These are phyloP conservation scores for Percina caprodes DNA, from an alignment of 2,113 vertebrate species.

Conservation along the genomic window DNA sequence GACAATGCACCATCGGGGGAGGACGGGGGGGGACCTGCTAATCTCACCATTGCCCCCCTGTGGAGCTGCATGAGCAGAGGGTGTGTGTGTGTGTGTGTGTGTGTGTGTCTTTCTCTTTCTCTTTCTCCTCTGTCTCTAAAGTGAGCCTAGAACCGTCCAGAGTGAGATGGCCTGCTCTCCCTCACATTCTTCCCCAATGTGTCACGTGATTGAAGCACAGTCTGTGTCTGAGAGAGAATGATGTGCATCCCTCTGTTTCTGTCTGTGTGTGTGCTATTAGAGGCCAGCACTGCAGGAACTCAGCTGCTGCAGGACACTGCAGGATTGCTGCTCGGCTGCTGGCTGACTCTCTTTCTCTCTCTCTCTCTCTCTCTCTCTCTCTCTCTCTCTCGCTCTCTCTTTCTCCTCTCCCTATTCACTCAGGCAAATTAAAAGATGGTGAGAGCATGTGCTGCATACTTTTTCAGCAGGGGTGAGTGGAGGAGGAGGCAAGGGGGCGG, in stretches of 20 bases:
- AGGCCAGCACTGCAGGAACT: constrained; percentile 83
- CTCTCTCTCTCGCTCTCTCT: not conserved
- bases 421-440: constrained; percentile 77
- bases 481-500: constrained; percentile 16
- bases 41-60: constrained; percentile 61
- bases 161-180: constrained; percentile 50
- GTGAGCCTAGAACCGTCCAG: constrained; percentile 50
- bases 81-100: not conserved
- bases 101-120: constrained; percentile 5
- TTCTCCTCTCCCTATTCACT: constrained; percentile 66
- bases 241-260: constrained; percentile 39
- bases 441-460: constrained; percentile 82
- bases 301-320: constrained; percentile 85
- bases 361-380: constrained; percentile 28
- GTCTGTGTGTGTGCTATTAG: constrained; percentile 52
- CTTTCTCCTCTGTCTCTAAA: constrained; percentile 49
- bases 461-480: constrained; percentile 59
- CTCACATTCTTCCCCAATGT: constrained; percentile 37
- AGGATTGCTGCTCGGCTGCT: constrained; percentile 79
- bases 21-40: constrained; percentile 45
- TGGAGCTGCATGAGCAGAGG: constrained; percentile 49
- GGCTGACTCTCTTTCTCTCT: constrained; percentile 60
- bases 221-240: constrained; percentile 42
- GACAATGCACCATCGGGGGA: constrained; percentile 85
- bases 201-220: constrained; percentile 69